Conservation (phyloP, 1,140 invertebrate genomes). For the Chlorops oryzae region DNA sequence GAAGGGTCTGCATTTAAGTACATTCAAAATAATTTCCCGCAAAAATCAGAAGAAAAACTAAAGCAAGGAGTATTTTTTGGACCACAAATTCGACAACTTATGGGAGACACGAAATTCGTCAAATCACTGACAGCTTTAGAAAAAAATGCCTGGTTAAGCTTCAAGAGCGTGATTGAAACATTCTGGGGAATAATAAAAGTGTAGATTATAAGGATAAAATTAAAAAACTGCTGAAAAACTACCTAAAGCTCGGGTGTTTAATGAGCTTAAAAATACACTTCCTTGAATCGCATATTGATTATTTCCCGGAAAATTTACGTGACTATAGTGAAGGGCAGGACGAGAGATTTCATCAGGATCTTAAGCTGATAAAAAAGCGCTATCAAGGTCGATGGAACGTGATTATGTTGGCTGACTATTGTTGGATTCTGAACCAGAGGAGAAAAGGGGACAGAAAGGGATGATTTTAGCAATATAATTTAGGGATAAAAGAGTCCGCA, state of each 20-base stretch:
- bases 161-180: slow-evolving; percentile 11
- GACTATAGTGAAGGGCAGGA: slow-evolving; percentile 22
- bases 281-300: slow-evolving; percentile 16
- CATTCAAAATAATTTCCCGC: too few relatives aligned
- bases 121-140: slow-evolving; percentile 12
- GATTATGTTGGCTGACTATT: slow-evolving; percentile 30
- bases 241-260: slow-evolving; percentile 7
- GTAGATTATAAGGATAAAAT: slow-evolving; percentile 21
- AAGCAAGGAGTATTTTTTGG: slow-evolving; percentile 32
- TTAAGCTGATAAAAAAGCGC: slow-evolving; percentile 21
- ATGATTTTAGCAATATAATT: too few relatives aligned
- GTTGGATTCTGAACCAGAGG: slow-evolving; percentile 18
- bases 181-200: slow-evolving; percentile 17
- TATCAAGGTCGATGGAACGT: slow-evolving; percentile 25
- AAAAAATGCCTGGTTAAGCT: slow-evolving; percentile 13
- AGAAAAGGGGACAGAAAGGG: background rate
- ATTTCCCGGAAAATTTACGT: slow-evolving; percentile 20
- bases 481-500: too few relatives aligned
- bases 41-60: slow-evolving; percentile 19
- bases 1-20: too few relatives aligned
- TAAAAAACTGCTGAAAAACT: slow-evolving; percentile 14
- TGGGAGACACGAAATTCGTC: slow-evolving; percentile 18
- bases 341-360: too few relatives aligned
- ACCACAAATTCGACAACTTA: slow-evolving; percentile 23
- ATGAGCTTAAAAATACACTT: slow-evolving; percentile 19